Base-by-base conservation (phyloP, 2,113 vertebrate genomes). In the Azemiops feae region DNA sequence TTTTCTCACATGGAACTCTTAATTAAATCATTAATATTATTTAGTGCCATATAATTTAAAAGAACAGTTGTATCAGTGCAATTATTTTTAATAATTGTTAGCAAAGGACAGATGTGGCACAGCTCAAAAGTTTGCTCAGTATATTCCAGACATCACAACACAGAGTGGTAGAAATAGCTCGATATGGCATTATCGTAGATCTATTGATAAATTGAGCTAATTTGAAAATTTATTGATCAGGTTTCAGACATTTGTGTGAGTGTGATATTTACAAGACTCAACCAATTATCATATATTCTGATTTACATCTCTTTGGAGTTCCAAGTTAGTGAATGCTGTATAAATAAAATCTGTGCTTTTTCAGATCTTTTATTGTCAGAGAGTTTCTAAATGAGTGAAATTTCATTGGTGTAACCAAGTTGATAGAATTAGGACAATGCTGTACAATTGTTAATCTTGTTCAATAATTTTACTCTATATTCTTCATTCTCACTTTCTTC, bases 61-160 rank as follows among this genome's bases (percentile, higher is more conserved):
- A 95, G 30, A 81, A 69, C 52, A 88, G 45, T 92, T 94, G 54
- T 30, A 20, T 3, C 43, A 1, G 39, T 90, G 92, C 58, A 92
- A 57, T 4, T 25, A 94, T 85, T 95, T 88, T 27, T 52, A 34
- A 58, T 93, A 90, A 81, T 81, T 81, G 74, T 81, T 81, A 64
- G 27, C 16, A 52, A 60, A 52, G 86, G 74, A 64, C 54, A 89
- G 57, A n/a, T 1, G 91, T 89, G 22, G 91, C 60, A 87, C 91
- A 89, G 91, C 85, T 95, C 95, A 43, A 90, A 94, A 91, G 91
- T n/a, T 47, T 94, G 85, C 94, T 95, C 86, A 92, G 4, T 54
- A 9, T 47, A 50, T 45, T 25, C 16, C 27, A 43, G 45, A 69
- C 27, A 90, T 47, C 6, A 52, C 87, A 95, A 53, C 81, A 90